Evolutionary conservation across 2,888 invertebrate species (phyloP).

Genomic region (Drosophila kambysellisi): DNA sequence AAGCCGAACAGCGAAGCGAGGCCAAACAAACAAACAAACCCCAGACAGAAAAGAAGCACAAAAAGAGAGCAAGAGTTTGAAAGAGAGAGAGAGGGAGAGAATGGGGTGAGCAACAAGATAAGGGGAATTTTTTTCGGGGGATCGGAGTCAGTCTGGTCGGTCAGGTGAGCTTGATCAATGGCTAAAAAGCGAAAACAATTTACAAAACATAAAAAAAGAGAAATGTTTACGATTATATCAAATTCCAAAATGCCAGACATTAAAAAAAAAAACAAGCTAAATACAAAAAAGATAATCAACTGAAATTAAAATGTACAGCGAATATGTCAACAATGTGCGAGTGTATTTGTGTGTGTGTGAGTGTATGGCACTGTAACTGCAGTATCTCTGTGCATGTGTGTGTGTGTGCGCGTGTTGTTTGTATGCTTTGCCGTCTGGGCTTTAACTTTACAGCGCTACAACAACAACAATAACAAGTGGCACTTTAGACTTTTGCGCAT

Average conservation of each 20-base stretch:
- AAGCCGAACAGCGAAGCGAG: slow-evolving; percentile 28
- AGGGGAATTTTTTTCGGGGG: slow-evolving; percentile 22
- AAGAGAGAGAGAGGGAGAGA: not conserved
- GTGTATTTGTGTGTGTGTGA: slow-evolving; percentile 8
- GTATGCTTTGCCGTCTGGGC: slow-evolving; percentile 55
- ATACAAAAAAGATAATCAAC: slow-evolving; percentile 72
- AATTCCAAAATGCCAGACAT: slow-evolving; percentile 50
- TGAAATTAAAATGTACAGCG: slow-evolving; percentile 73
- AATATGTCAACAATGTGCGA: slow-evolving; percentile 67
- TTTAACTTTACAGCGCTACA: slow-evolving; percentile 56
- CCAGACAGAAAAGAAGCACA: slow-evolving; percentile 17
- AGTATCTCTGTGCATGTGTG: slow-evolving; percentile 4
- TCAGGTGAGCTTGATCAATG: slow-evolving; percentile 49
- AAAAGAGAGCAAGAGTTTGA: not conserved
- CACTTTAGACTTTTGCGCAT: slow-evolving; percentile 80
- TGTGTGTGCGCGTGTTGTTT: slow-evolving; percentile 28
- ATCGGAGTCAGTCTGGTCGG: slow-evolving; percentile 28
- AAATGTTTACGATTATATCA: slow-evolving; percentile 35
- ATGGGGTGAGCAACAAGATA: not conserved
- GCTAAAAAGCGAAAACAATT: slow-evolving; percentile 30
- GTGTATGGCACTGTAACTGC: slow-evolving; percentile 37
- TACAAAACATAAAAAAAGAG: slow-evolving; percentile 27
- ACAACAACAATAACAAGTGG: slow-evolving; percentile 63
- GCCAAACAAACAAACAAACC: slow-evolving; percentile 34
- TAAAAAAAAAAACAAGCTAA: slow-evolving; percentile 7